Conservation (phyloP, 2,113 vertebrate genomes). For the Mungos mungo region DNA sequence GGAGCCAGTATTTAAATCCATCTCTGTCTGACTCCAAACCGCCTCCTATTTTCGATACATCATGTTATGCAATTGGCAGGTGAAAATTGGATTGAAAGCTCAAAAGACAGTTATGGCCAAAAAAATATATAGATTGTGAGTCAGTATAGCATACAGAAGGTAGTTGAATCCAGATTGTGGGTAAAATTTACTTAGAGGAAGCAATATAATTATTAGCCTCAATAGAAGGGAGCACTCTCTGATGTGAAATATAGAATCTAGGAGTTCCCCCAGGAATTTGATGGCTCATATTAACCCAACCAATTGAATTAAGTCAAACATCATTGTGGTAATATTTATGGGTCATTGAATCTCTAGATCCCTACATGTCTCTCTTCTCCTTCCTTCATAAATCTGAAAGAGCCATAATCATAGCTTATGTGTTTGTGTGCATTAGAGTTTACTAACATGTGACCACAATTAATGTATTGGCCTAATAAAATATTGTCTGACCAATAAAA, state of each 20-base stretch:
- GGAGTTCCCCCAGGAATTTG: neutral
- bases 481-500: neutral
- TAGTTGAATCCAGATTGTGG: neutral
- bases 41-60: neutral
- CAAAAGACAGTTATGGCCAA: neutral
- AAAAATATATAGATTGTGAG: neutral
- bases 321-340: neutral
- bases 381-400: slow-evolving; percentile 2
- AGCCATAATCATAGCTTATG: neutral
- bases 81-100: neutral
- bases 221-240: neutral
- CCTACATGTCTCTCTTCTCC: neutral
- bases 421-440: neutral
- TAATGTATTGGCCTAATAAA: neutral
- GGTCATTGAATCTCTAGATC: neutral
- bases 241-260: neutral
- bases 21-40: neutral
- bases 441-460: neutral
- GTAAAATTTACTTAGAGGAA: neutral
- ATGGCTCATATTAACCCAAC: neutral
- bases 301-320: neutral
- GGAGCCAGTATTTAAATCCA: slow-evolving; percentile 14
- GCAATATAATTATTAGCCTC: neutral
- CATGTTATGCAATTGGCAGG: neutral
- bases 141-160: neutral